Evolutionary conservation across 2,113 vertebrate genomes (phyloP).

Genomic region (Lichenostomus cassidix): DNA sequence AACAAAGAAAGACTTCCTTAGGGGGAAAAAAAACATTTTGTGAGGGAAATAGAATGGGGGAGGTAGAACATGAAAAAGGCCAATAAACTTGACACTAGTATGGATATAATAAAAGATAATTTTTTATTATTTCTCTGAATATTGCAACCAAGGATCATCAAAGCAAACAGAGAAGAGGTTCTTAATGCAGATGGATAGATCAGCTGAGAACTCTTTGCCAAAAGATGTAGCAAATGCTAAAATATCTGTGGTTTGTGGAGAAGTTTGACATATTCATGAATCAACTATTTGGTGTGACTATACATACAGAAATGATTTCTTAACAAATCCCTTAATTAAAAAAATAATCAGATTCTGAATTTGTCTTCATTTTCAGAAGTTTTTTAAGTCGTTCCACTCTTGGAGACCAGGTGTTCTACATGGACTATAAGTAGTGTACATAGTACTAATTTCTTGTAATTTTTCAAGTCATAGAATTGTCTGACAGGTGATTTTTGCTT

Average conservation of each 20-base stretch:
- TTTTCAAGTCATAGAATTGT: neutral
- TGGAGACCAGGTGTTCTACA: neutral
- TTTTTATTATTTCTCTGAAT: neutral
- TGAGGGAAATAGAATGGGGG: neutral
- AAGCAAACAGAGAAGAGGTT: neutral
- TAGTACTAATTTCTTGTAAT: neutral
- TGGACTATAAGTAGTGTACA: rapidly evolving
- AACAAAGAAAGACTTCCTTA: neutral
- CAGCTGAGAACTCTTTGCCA: neutral
- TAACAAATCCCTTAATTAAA: neutral
- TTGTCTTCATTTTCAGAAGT: neutral
- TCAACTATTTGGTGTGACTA: neutral
- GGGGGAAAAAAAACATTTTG: neutral
- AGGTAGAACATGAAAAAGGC: neutral
- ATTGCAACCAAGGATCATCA: neutral
- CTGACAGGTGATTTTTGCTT: neutral
- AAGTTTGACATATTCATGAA: neutral
- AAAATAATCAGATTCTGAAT: neutral
- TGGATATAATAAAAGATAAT: neutral
- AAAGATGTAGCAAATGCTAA: neutral
- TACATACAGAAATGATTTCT: neutral
- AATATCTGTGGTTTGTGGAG: neutral
- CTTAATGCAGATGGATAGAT: neutral
- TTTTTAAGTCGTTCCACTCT: neutral
- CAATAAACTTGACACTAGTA: neutral